phyloP scores from a whole-genome alignment of 2,888 invertebrate genomes.

The Eumerus sabulonum region DNA sequence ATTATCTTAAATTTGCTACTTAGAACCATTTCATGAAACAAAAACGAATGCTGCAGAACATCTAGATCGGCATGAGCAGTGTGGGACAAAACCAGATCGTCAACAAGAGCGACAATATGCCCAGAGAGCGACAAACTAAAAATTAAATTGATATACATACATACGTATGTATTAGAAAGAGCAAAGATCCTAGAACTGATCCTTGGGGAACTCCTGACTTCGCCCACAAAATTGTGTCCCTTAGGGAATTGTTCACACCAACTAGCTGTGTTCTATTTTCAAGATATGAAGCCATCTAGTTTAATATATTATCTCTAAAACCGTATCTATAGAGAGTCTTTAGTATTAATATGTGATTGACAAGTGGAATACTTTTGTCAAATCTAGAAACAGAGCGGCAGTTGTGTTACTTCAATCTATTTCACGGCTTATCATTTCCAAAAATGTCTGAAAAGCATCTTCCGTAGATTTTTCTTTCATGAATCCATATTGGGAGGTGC shows the following conservation, averaged over 20 bases:
- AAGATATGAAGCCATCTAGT: background rate
- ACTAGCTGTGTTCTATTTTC: constrained; percentile 1
- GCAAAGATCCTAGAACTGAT: background rate
- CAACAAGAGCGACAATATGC: background rate
- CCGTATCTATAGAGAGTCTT: too few relatives aligned
- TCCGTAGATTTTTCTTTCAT: too few relatives aligned
- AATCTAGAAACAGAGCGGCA: too few relatives aligned
- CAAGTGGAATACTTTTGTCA: too few relatives aligned
- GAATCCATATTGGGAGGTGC: too few relatives aligned
- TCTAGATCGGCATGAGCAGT: background rate
- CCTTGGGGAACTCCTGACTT: background rate
- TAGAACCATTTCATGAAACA: background rate
- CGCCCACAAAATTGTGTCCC: background rate
- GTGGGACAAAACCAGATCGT: constrained; percentile 1
- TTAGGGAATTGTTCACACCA: background rate
- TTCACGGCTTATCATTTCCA: too few relatives aligned
- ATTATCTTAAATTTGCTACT: background rate
- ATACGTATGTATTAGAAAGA: too few relatives aligned
- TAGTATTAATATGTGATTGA: too few relatives aligned
- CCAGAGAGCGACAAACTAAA: background rate
- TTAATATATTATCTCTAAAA: background rate
- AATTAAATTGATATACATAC: background rate
- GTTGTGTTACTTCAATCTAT: too few relatives aligned
- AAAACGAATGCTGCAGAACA: background rate
- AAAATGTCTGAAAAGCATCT: too few relatives aligned